Base-by-base conservation (phyloP, 2,797 vertebrate species). In the Sebastes melanostomus region DNA sequence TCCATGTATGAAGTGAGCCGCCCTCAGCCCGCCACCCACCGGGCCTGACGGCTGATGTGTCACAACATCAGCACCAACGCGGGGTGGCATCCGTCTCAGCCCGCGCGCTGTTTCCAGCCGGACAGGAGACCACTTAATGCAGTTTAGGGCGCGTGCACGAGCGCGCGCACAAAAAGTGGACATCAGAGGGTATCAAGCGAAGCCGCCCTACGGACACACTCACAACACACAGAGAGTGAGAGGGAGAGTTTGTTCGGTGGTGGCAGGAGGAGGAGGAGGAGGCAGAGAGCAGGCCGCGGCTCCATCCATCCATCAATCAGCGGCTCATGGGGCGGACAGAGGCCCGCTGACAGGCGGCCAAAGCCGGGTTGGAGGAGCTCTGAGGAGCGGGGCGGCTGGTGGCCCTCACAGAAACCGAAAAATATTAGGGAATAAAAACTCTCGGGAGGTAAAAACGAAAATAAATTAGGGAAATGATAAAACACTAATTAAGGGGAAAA, bases 31-130 rank as follows among this genome's bases (percentile, higher is more conserved):
- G 75, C 71, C 72, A 60, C 74, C 32, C 42, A 38, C 72, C 58
- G 67, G 61, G 62, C 72, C 72, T 78, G 85, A 79, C 59, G 69
- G 77, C 75, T 42, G 38, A 16, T 63, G 77, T 50, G 81, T 85
- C 84, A 72, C 83, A 85, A 71, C 84, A 85, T 84, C 86, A 82
- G 58, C 70, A 56, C 32, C 86, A 80, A 81, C 72, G 10, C 76
- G 46, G 50, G 59, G 9, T 58, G 80, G 62, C 87, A 78, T 80
- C 58, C 59, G 81, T 78, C 72, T 79, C 65, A 61, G 27, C 29
- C 72, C 70, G 69, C 72, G 52, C 61, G 52, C 61, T 63, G 78
- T 60, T 65, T 66, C 70, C 75, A 54, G 18, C 66, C 66, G 13
- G 54, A 80, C 38, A 54, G 65, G 20, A 66, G n/a, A 76, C 3